These are phyloP conservation scores for Furcula furcula DNA, from an alignment of 2,888 invertebrate genomes.

Conservation along the genomic window DNA sequence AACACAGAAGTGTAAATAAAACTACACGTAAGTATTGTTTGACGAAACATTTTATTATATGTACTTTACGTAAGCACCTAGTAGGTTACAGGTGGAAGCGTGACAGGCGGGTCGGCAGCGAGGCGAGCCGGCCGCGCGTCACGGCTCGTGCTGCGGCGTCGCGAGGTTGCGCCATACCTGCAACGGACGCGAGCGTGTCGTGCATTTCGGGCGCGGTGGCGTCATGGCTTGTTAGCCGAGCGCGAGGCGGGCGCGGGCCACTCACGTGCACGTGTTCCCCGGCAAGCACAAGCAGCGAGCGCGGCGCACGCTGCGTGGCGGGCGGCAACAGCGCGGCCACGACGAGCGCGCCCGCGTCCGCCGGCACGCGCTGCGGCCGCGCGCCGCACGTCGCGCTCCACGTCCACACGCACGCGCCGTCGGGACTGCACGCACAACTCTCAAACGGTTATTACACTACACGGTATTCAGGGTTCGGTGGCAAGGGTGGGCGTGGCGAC, in stretches of 20 bases:
- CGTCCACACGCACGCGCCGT: conserved; percentile 19
- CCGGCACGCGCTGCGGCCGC: conserved; percentile 8
- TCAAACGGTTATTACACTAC: too few relatives aligned
- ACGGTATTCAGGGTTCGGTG: too few relatives aligned
- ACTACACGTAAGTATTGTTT: too few relatives aligned
- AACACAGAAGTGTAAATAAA: too few relatives aligned
- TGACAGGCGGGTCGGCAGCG: background rate
- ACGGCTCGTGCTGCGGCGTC: conserved; percentile 7
- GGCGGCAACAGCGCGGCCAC: background rate
- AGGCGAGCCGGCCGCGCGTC: background rate
- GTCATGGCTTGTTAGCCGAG: background rate
- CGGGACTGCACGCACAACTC: conserved; percentile 21
- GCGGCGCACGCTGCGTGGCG: conserved; percentile 7
- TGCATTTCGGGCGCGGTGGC: background rate
- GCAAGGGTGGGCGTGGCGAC: background rate
- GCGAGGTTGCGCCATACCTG: conserved; percentile 19
- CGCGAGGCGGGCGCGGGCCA: conserved; percentile 2
- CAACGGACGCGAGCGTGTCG: conserved; percentile 6
- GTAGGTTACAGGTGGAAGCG: too few relatives aligned
- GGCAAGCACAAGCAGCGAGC: conserved; percentile 28
- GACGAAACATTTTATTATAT: too few relatives aligned
- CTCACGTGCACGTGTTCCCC: conserved; percentile 29
- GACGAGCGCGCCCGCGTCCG: conserved; percentile 4
- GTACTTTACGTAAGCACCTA: too few relatives aligned
- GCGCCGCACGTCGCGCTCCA: conserved; percentile 10